Evolutionary conservation across 64 coral and sea anemone genomes (phyloP).

Genomic region (Pachyseris speciosa): DNA sequence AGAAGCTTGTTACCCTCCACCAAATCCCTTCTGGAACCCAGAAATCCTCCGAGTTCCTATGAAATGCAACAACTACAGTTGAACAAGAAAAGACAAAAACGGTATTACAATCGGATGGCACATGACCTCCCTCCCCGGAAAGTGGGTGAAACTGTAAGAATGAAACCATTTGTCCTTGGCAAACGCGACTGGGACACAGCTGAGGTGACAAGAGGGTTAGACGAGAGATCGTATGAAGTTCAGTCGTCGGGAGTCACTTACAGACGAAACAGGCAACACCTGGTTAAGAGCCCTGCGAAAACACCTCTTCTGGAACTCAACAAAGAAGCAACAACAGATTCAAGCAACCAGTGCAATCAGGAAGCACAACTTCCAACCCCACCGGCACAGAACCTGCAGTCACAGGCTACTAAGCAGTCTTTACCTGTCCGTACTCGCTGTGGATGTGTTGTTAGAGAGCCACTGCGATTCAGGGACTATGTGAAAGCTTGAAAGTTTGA

Average conservation of each 20-base stretch:
- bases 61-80: not conserved
- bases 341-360: too few relatives aligned
- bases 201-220: not conserved
- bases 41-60: not conserved
- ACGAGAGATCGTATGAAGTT: constrained; percentile 48
- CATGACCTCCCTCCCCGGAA: constrained; percentile 26
- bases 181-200: constrained; percentile 4
- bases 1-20: not conserved
- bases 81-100: not conserved
- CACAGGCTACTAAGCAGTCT: too few relatives aligned
- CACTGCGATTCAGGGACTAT: too few relatives aligned
- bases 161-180: constrained; percentile 14
- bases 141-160: constrained; percentile 34
- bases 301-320: too few relatives aligned
- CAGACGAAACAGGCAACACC: too few relatives aligned
- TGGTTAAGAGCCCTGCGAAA: too few relatives aligned
- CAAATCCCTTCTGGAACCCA: constrained; percentile 12
- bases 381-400: too few relatives aligned
- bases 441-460: too few relatives aligned
- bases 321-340: too few relatives aligned
- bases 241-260: not conserved
- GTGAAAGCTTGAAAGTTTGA: too few relatives aligned
- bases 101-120: constrained; percentile 31
- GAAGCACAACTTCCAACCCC: too few relatives aligned
- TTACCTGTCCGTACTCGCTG: too few relatives aligned